Evolutionary conservation across 2,113 vertebrate genomes (phyloP), one percentile per base, ranked within the genome.

Genomic region (Actenoides hombroni): DNA sequence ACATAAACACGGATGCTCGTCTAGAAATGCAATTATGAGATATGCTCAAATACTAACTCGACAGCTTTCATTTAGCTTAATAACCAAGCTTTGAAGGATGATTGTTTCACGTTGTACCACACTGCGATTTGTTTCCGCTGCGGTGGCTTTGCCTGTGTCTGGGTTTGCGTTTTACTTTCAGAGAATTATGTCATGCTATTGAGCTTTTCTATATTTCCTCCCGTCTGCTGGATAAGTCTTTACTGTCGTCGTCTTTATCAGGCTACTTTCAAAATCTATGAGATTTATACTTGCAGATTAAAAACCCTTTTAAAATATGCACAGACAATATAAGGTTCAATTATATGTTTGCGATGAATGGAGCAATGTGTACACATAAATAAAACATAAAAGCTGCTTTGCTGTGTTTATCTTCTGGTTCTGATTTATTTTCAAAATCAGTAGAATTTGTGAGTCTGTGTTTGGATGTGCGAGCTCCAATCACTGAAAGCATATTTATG

Each of bases 231-330:
- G 83, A 12, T 39, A 7, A 91, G 51, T 84, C 44, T 85, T 35
- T 86, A 40, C 54, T 82, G 78, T 28, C 63, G 76, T 29, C 85
- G 92, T 84, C 83, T 90, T 82, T 73, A 77, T 79, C 25, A 40
- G 63, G 54, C 83, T 69, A 94, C 84, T 95, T 85, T 82, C 80
- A 94, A 48, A 90, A 87, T 95, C 96, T 93, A 94, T 83, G 76
- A 89, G 88, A 94, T 95, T 96, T 94, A 95, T 85, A 65, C 84
- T 88, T 94, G 92, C 92, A 95, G 95, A 95, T 90, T 94, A 95
- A 97, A 51, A 97, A 97, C 53, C 73, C 79, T 83, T 88, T 86
- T 90, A 92, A 96, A 96, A 92, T 73, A 95, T 93, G 82, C 92
- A 70, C 6, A 93, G 90, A 88, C 79, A 86, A 86, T 82, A 56